phyloP scores from a whole-genome alignment of 2,113 vertebrate species.

The Phaethon lepturus region DNA sequence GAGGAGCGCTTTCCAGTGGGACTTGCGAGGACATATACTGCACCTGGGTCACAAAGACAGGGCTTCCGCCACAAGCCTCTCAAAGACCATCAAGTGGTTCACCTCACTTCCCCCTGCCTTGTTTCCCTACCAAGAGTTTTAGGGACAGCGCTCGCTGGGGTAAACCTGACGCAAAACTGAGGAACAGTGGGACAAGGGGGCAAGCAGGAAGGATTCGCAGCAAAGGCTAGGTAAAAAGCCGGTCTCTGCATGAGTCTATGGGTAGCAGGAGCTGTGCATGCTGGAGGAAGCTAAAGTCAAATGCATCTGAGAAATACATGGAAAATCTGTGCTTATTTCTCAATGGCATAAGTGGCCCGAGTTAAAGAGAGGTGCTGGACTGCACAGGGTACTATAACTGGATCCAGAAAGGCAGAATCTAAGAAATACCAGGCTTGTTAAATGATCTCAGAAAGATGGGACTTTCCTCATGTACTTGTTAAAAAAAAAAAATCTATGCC shows the following conservation, averaged over 20 bases:
- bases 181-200: not conserved
- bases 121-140: not conserved
- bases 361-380: not conserved
- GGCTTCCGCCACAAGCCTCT: not conserved
- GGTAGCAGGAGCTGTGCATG: fast-evolving
- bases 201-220: not conserved
- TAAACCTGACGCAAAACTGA: not conserved
- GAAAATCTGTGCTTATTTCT: not conserved
- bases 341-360: not conserved
- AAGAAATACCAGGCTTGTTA: not conserved
- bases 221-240: not conserved
- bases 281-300: not conserved
- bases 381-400: not conserved
- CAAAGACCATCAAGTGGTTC: fast-evolving
- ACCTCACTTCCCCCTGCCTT: not conserved
- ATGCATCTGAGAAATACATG: not conserved
- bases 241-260: not conserved
- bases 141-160: not conserved
- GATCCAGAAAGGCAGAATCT: not conserved
- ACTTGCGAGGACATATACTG: fast-evolving
- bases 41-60: not conserved
- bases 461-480: not conserved
- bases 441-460: not conserved
- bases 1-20: fast-evolving
- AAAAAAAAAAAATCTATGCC: not conserved